Conservation (phyloP, 2,797 vertebrate species). For the Sebastes diaconus region DNA sequence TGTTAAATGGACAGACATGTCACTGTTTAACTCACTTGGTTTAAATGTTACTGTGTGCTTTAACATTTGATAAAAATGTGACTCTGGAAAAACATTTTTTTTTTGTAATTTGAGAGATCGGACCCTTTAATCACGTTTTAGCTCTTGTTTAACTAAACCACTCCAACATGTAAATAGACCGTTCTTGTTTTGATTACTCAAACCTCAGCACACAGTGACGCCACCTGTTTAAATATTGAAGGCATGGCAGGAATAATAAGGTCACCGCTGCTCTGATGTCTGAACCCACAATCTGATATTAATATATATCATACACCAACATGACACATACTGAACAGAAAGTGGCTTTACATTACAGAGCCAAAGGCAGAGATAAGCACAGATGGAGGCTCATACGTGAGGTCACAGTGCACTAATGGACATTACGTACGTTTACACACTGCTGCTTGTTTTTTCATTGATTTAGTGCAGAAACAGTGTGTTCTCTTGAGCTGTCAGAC, state of each 20-base stretch:
- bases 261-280: conserved; percentile 5
- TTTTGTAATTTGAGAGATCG: neutral
- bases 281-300: neutral
- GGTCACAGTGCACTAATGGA: neutral
- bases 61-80: neutral
- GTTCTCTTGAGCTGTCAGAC: neutral
- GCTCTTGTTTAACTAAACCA: neutral
- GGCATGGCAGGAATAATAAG: conserved; percentile 1
- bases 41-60: neutral
- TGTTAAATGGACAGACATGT: neutral
- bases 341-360: neutral
- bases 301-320: neutral
- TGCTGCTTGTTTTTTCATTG: neutral
- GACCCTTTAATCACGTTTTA: neutral
- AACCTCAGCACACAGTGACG: neutral
- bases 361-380: neutral
- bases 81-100: neutral
- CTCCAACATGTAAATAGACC: neutral
- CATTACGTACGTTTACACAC: neutral
- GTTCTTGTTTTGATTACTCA: neutral
- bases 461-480: neutral
- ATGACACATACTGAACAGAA: neutral
- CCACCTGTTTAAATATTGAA: conserved; percentile 49
- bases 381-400: neutral
- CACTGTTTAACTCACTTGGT: neutral